Percentiles rank a stretch among this genome's conserved stretches.
These are phyloP conservation scores for Heterotilapia buettikoferi DNA, from an alignment of 2,113 vertebrate genomes.

Conservation along the genomic window DNA sequence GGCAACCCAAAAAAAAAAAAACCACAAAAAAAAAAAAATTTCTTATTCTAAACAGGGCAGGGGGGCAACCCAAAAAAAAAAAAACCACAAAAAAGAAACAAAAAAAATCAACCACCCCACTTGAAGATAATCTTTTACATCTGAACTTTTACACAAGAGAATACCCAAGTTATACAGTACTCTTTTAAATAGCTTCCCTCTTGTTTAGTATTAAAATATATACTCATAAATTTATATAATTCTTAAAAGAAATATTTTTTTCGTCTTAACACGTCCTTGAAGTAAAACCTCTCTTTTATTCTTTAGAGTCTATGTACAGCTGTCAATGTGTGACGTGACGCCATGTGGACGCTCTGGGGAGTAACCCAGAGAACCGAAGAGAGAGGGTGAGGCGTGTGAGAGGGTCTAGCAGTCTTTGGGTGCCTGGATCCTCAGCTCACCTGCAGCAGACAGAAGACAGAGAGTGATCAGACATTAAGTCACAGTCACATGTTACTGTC, in stretches of 20 bases:
- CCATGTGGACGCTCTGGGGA: conserved; percentile 29
- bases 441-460: conserved; percentile 40
- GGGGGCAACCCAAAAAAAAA: background rate
- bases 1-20: background rate
- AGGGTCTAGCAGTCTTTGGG: conserved; percentile 72
- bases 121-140: conserved; percentile 69
- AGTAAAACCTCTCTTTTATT: conserved; percentile 70
- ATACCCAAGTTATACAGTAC: conserved; percentile 81
- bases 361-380: conserved; percentile 32
- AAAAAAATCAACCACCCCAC: conserved; percentile 27
- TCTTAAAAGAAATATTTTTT: conserved; percentile 62
- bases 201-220: conserved; percentile 84
- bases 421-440: conserved; percentile 69
- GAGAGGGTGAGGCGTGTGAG: background rate
- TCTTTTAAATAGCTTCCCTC: conserved; percentile 81
- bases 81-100: background rate
- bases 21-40: conserved; percentile 6
- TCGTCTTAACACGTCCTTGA: conserved; percentile 61
- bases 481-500: background rate
- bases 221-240: conserved; percentile 77
- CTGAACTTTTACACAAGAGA: conserved; percentile 74
- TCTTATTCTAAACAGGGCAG: conserved; percentile 71
- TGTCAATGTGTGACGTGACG: conserved; percentile 13
- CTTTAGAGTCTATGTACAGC: conserved; percentile 69
- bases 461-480: background rate